Percentiles rank a stretch among this genome's conserved stretches.
Conservation (phyloP, 2,888 invertebrate species). For the Euspilapteryx auroguttella region DNA sequence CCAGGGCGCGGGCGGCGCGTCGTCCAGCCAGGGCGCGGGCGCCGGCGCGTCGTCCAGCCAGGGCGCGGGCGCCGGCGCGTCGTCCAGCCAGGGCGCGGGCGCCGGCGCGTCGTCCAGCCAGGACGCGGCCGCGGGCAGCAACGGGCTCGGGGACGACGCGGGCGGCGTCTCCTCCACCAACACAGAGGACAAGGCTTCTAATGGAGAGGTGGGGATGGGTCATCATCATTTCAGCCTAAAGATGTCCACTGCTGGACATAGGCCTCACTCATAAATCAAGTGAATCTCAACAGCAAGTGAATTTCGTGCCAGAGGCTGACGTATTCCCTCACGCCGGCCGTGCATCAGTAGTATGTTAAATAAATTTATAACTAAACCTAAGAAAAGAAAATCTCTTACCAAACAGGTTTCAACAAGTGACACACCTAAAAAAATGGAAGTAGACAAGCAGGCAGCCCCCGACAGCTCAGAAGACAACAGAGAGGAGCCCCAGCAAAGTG, state of each 20-base stretch:
- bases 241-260: background rate
- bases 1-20: conserved; percentile 36
- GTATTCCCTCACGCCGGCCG: no score
- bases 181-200: conserved; percentile 35
- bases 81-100: conserved; percentile 22
- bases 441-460: conserved; percentile 30
- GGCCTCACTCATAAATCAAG: no score
- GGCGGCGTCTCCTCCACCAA: conserved; percentile 53
- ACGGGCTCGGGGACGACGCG: conserved; percentile 30
- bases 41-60: conserved; percentile 17
- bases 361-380: no score
- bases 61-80: conserved; percentile 50
- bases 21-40: conserved; percentile 11
- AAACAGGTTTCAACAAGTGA: conserved; percentile 48
- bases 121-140: conserved; percentile 1
- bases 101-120: conserved; percentile 13
- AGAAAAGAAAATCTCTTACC: no score
- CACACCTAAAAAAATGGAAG: conserved; percentile 20
- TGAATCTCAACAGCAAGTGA: no score
- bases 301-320: no score
- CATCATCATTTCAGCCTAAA: background rate
- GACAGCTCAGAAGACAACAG: conserved; percentile 50
- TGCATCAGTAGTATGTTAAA: no score
- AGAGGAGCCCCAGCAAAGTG: conserved; percentile 41
- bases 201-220: conserved; percentile 35